phyloP scores from a whole-genome alignment of 2,797 vertebrate genomes.

The Bovichtus diacanthus region DNA sequence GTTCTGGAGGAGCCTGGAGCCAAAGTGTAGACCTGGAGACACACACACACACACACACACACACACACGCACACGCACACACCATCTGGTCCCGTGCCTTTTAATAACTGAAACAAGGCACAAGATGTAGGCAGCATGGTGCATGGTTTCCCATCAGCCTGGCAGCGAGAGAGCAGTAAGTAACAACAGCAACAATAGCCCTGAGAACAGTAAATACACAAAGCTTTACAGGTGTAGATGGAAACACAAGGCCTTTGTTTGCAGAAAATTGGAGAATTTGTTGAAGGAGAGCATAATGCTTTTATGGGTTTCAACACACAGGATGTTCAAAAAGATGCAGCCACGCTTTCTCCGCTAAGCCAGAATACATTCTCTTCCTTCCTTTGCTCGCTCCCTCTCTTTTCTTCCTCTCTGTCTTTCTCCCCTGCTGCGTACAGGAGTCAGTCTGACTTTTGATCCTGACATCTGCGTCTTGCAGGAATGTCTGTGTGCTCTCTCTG shows the following conservation, averaged over 20 bases:
- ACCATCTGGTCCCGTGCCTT: constrained; percentile 85
- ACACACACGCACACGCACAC: constrained; percentile 51
- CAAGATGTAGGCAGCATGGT: constrained; percentile 85
- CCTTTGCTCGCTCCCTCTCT: constrained; percentile 63
- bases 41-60: constrained; percentile 63
- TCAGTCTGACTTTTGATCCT: constrained; percentile 86
- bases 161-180: constrained; percentile 77
- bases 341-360: constrained; percentile 39
- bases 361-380: constrained; percentile 59
- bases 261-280: constrained; percentile 52
- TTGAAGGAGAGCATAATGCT: constrained; percentile 36
- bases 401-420: constrained; percentile 73
- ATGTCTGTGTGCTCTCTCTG: constrained; percentile 94
- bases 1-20: constrained; percentile 84
- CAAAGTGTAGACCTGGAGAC: constrained; percentile 82
- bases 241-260: constrained; percentile 53
- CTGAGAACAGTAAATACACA: constrained; percentile 75
- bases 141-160: constrained; percentile 83
- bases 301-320: constrained; percentile 43
- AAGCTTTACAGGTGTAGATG: constrained; percentile 72
- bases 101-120: constrained; percentile 86
- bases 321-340: constrained; percentile 58
- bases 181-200: constrained; percentile 75
- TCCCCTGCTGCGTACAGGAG: constrained; percentile 84
- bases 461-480: constrained; percentile 95